Base-by-base conservation (phyloP, 2,888 invertebrate genomes). In the Cylloceria caligata region DNA sequence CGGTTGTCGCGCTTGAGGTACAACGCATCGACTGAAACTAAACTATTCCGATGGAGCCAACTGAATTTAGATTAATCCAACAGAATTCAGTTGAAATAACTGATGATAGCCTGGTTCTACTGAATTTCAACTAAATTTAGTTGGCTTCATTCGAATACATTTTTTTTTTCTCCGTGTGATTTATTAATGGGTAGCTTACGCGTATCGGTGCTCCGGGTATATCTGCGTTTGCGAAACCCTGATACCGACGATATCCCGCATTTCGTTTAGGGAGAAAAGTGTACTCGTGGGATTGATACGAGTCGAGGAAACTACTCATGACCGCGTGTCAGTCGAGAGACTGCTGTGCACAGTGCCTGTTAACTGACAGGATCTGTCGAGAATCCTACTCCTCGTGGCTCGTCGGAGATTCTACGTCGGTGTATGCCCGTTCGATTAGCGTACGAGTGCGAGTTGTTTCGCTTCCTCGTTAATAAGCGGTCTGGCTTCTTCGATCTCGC, bases 391-490 rank as follows among this genome's bases (percentile, higher is more conserved):
- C 11, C 16, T 34, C 7, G 5, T 34, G 60, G 5, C 19, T 60
- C 19, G 19, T n/a, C 7, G 11, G 21, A 9, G 21, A 21, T 34
- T 34, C 60, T 34, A 24, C 34, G 36, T 34, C 60, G 60, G 60
- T 90, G 89, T 91, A 85, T 92, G 87, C 85, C 81, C 87, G 89
- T 86, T 88, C 90, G 91, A 92, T 92, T 92, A 92, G 91, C 92
- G 88, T 73, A 83, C 75, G 85, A 84, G 92, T 92, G 92, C 90
- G 91, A 92, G 90, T 92, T 92, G 89, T 92, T 92, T 92, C 92
- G 92, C 89, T 92, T 92, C 92, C 92, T 91, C 90, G 92, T 92
- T 92, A 92, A 92, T 92, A 91, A 91, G 90, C 72, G 79, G 60
- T 85, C 84, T 76, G 49, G 84, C 79, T 67, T 64, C 60, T 65